Evolutionary conservation across 2,888 invertebrate genomes (phyloP), one percentile per base, ranked within the genome.

Genomic region (Meiosimyza platycephala): DNA sequence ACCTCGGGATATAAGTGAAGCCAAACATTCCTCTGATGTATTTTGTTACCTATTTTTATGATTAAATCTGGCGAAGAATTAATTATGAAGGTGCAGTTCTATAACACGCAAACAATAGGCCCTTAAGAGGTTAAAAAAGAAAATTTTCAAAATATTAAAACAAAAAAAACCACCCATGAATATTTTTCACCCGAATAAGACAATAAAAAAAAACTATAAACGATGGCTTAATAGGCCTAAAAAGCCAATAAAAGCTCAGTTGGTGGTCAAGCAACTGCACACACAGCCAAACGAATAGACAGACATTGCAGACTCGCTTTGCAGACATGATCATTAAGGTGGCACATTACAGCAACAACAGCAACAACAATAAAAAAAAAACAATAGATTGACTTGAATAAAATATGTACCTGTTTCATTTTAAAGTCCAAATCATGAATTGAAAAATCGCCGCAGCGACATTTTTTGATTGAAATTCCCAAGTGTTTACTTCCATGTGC

Each of bases 321-420:
- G 79, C 79, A 81, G 84, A 84, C 83, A 84, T 83, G 83, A 84
- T 84, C 84, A 84, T 84, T 84, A 84, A 84, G 83, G 81, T 84
- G 83, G 83, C 84, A 84, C 80, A 83, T 81, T 81, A 82, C 81
- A 82, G 60, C 59, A 69, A 69, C 28, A 69, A 69, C 60, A 68
- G 12, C n/a, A n/a, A n/a, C 68, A 59, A 66, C 52, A 33, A 64
- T 52, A 60, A 15, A 18, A 50, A 47, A 50, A 59, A 48, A 60
- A 40, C 71, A 74, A 73, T 64, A 54, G 50, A 73, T 28, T 18
- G 33, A 12, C 64, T 12, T 15, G 18, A n/a, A 50, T 18, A 48
- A 48, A 76, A 76, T 79, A 81, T 78, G 82, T 82, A 82, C 81
- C 82, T 82, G 82, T 82, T 81, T 79, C 81, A 78, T 78, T 77